Conservation (phyloP, 2,797 vertebrate species). For the Hirundo rustica region DNA sequence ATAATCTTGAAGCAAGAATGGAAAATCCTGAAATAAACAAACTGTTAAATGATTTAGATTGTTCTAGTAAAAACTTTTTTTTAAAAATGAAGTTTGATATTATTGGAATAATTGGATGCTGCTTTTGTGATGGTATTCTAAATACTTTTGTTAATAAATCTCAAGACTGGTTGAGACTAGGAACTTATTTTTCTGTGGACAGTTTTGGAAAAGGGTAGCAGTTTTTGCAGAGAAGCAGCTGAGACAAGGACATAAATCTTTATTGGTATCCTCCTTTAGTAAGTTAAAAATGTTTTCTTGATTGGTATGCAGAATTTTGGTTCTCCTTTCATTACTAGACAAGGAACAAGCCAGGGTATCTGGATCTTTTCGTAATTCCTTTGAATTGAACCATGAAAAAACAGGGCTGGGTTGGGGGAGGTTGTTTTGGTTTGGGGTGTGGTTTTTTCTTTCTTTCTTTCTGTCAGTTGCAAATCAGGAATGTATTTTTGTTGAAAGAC, state of each 20-base stretch:
- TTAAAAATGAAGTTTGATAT: neutral
- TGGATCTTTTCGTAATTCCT: neutral
- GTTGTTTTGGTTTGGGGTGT: neutral
- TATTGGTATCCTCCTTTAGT: neutral
- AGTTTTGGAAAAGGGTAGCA: neutral
- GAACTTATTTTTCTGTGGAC: neutral
- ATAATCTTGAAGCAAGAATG: neutral
- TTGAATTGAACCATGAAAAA: neutral
- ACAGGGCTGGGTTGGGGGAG: rapidly evolving
- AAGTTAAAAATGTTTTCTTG: neutral
- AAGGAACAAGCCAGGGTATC: neutral
- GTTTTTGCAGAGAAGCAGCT: neutral
- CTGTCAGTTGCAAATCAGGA: neutral
- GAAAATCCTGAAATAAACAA: neutral
- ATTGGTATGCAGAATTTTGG: neutral
- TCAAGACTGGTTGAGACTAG: neutral
- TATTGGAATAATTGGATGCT: neutral
- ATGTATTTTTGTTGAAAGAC: neutral
- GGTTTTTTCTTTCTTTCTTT: neutral
- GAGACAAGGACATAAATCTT: neutral
- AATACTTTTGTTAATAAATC: neutral
- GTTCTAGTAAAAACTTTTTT: neutral
- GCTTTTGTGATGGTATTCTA: neutral
- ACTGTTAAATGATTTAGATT: neutral
- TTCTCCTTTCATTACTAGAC: neutral